These are phyloP conservation scores for Amia ocellicauda DNA, from an alignment of 2,113 vertebrate genomes.

Conservation along the genomic window DNA sequence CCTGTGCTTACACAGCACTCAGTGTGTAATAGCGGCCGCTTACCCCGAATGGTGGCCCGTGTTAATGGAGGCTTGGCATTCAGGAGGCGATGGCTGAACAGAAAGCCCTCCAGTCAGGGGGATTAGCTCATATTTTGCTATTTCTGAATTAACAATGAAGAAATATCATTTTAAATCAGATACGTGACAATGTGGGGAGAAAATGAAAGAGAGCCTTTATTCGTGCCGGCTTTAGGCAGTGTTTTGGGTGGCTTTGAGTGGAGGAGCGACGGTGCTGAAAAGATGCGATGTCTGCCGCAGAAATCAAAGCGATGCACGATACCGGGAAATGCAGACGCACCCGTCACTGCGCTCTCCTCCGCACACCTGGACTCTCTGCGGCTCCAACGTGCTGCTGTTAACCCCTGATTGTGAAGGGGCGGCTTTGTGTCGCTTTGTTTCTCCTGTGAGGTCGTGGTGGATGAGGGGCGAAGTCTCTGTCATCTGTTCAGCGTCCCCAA, in stretches of 20 bases:
- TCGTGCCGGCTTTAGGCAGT: neutral
- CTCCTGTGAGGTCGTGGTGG: too few species aligned
- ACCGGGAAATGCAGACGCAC: too few species aligned
- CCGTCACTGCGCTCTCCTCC: too few species aligned
- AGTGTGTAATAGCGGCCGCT: neutral
- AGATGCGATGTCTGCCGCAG: too few species aligned
- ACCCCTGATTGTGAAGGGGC: too few species aligned
- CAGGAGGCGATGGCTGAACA: neutral
- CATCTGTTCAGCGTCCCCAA: too few species aligned
- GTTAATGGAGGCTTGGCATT: neutral
- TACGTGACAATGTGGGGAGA: neutral
- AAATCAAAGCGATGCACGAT: too few species aligned
- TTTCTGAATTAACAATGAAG: neutral
- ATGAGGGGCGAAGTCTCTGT: too few species aligned
- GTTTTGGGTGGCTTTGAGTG: neutral
- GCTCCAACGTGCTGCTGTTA: too few species aligned
- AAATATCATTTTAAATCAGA: neutral
- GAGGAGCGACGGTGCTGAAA: neutral
- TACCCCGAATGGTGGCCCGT: neutral
- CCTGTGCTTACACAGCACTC: neutral
- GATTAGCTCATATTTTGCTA: neutral
- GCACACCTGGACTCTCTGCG: too few species aligned
- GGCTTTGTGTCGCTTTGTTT: too few species aligned
- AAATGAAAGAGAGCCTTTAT: neutral
- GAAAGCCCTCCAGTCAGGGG: neutral